phyloP scores from a whole-genome alignment of 1,140 invertebrate genomes.

The silkworm (Bombyx mori) region ASM3026992v2 NC_085121.1:13433001-13433500 shows the following conservation, averaged over 20 bases:
- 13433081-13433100: background rate
- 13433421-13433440: no score
- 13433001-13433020: background rate
- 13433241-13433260: conserved; percentile 82
- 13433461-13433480: no score
- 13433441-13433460: no score
- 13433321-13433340: conserved; percentile 46
- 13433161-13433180: conserved; percentile 79
- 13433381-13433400: no score
- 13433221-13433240: conserved; percentile 83
- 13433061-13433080: conserved; percentile 1
- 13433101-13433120: conserved; percentile 51
- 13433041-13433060: background rate
- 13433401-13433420: no score
- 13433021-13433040: background rate
- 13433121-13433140: conserved; percentile 67
- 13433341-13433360: conserved; percentile 6
- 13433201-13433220: conserved; percentile 83
- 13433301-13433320: conserved; percentile 80
- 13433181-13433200: conserved; percentile 77
- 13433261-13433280: conserved; percentile 83
- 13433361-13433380: conserved; percentile 1
- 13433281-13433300: conserved; percentile 80
- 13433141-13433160: conserved; percentile 84
- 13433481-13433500: no score